Evolutionary conservation across 2,113 vertebrate species (phyloP).

Genomic region (zebrafish (Danio rerio)): GRCz12tu NC_133179.1:5612001-5612500

Average conservation of each 20-base stretch:
- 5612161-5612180: no score
- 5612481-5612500: constrained; percentile 38
- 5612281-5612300: constrained; percentile 82
- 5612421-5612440: constrained; percentile 71
- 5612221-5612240: not conserved
- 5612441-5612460: constrained; percentile 67
- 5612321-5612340: constrained; percentile 78
- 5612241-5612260: constrained; percentile 83
- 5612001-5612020: constrained; percentile 86
- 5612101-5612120: no score
- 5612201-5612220: no score
- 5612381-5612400: constrained; percentile 79
- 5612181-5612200: no score
- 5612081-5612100: no score
- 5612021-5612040: constrained; percentile 65
- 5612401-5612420: constrained; percentile 58
- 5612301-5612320: constrained; percentile 93
- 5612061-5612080: no score
- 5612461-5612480: constrained; percentile 44
- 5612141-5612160: no score
- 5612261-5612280: constrained; percentile 82
- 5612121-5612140: no score
- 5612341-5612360: constrained; percentile 82
- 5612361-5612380: constrained; percentile 84
- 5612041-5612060: no score